Evolutionary conservation across 2,113 vertebrate genomes (phyloP).

Genomic region (Fregata magnificens): DNA sequence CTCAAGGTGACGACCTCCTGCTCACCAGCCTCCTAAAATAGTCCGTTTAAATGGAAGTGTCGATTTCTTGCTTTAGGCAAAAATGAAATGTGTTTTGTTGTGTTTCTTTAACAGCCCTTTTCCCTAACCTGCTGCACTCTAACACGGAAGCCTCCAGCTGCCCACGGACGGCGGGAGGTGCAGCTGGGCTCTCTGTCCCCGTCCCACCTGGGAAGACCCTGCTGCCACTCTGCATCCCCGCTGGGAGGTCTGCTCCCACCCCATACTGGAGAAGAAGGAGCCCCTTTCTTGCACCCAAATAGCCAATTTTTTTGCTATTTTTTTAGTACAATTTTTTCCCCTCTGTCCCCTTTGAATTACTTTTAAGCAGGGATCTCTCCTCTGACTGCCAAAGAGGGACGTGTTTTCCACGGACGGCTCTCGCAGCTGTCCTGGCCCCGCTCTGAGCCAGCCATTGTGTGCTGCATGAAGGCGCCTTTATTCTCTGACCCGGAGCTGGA

Average conservation of each 20-base stretch:
- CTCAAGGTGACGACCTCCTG: neutral
- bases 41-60: fast-evolving
- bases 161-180: fast-evolving
- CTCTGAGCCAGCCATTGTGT: slow-evolving; percentile 58
- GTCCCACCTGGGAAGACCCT: neutral
- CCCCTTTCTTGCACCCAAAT: neutral
- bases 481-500: neutral
- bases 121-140: fast-evolving
- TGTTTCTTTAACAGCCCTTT: neutral
- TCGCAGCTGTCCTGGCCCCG: slow-evolving; percentile 45
- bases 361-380: neutral
- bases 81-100: neutral
- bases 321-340: fast-evolving
- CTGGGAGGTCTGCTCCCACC: fast-evolving
- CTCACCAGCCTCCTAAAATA: fast-evolving
- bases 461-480: slow-evolving; percentile 60
- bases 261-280: fast-evolving
- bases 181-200: neutral
- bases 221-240: fast-evolving
- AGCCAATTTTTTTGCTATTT: neutral
- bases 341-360: neutral
- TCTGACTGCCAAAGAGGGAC: neutral
- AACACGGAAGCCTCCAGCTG: fast-evolving
- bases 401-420: neutral
- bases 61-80: neutral